Conservation (phyloP, 2,113 vertebrate genomes). For the Scortum barcoo region DNA sequence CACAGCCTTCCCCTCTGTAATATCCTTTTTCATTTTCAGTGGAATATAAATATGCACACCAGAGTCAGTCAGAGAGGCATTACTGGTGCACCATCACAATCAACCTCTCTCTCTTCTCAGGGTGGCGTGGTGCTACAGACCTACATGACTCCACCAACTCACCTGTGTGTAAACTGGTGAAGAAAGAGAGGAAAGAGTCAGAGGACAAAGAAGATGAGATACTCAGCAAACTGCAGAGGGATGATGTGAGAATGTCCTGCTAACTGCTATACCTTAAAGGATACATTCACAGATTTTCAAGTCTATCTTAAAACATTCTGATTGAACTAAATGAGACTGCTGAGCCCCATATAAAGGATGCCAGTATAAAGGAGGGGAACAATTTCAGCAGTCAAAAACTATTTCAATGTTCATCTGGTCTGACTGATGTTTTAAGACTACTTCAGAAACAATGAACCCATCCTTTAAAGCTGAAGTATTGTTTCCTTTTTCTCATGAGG, state of each 20-base stretch:
- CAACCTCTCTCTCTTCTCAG: conserved; percentile 33
- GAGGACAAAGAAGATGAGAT: conserved; percentile 76
- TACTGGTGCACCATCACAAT: not conserved
- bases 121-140: conserved; percentile 62
- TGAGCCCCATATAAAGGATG: too few relatives aligned
- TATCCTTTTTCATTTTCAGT: not conserved
- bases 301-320: not conserved
- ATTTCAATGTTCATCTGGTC: too few relatives aligned
- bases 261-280: not conserved
- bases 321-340: too few relatives aligned
- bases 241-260: conserved; percentile 74
- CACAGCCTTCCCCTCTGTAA: not conserved
- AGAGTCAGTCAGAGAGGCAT: not conserved
- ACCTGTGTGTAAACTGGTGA: conserved; percentile 70
- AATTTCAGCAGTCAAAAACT: not conserved
- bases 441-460: too few relatives aligned
- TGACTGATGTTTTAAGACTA: too few relatives aligned
- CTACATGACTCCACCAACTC: conserved; percentile 55
- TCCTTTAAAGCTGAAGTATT: too few relatives aligned
- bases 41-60: not conserved
- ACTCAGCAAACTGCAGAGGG: conserved; percentile 82
- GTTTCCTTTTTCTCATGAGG: too few relatives aligned
- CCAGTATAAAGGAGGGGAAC: not conserved
- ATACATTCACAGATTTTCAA: not conserved
- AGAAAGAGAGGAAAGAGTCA: conserved; percentile 74